Percentiles rank a stretch among this genome's conserved stretches.
Conservation (phyloP, 2,113 vertebrate species). For the Clupea harengus region DNA sequence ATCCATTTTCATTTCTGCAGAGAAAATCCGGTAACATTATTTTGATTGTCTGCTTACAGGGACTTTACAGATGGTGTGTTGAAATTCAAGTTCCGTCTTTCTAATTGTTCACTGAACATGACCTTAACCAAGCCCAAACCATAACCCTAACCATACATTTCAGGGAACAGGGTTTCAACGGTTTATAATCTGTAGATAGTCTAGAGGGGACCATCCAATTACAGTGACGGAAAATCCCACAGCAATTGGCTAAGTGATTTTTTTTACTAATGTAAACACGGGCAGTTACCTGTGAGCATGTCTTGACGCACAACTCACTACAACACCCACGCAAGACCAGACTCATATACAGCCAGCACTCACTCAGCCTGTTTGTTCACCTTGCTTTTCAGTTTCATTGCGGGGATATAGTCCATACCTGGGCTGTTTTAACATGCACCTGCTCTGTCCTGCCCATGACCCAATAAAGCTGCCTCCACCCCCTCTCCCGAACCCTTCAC, state of each 20-base stretch:
- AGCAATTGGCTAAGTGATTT: not conserved
- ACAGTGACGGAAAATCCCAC: too few relatives aligned
- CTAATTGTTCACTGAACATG: too few relatives aligned
- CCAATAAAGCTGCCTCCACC: conserved; percentile 7
- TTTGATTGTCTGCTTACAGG: too few relatives aligned
- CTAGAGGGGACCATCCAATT: too few relatives aligned
- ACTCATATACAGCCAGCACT: not conserved
- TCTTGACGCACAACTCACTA: not conserved
- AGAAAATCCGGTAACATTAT: too few relatives aligned
- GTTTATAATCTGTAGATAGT: too few relatives aligned
- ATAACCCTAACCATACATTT: too few relatives aligned
- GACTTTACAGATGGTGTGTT: too few relatives aligned
- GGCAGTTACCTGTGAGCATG: not conserved
- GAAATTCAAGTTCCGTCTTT: too few relatives aligned
- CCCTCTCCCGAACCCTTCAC: not conserved
- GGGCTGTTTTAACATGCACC: not conserved
- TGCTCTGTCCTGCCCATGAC: conserved; percentile 9
- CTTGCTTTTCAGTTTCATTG: not conserved
- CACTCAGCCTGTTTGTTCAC: conserved; percentile 15
- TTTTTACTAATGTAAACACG: not conserved
- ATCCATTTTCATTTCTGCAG: too few relatives aligned
- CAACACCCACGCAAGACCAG: not conserved
- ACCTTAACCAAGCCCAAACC: too few relatives aligned
- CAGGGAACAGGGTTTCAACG: too few relatives aligned
- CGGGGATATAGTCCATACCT: not conserved